phyloP scores from a whole-genome alignment of 2,888 invertebrate genomes.

The Tuta absoluta region DNA sequence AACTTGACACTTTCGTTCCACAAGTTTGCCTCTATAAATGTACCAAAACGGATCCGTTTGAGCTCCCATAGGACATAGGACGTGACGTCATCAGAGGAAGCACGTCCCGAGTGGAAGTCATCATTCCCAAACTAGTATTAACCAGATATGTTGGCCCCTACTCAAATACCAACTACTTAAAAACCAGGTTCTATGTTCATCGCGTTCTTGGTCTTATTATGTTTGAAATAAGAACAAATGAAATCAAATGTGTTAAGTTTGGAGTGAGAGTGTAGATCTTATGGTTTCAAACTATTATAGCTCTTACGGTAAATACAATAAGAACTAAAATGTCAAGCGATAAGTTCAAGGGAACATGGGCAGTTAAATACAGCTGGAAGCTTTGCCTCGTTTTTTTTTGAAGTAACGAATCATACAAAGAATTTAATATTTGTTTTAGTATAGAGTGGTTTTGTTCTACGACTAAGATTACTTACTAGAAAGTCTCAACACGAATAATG shows the following conservation, averaged over 20 bases:
- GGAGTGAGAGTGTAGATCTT: too few relatives aligned
- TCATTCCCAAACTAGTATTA: constrained; percentile 78
- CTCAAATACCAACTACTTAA: background rate
- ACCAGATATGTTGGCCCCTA: constrained; percentile 31
- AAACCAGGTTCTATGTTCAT: background rate
- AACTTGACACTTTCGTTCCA: background rate
- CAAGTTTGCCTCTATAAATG: background rate
- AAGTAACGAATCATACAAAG: constrained; percentile 3
- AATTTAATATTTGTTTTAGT: background rate
- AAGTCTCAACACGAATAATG: too few relatives aligned
- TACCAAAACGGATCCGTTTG: constrained; percentile 25
- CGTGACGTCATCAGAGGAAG: constrained; percentile 72
- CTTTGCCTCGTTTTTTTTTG: background rate
- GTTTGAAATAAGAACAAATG: constrained; percentile 47
- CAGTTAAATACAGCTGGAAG: background rate
- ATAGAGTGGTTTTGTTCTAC: background rate
- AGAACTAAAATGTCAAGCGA: background rate
- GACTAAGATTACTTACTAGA: too few relatives aligned
- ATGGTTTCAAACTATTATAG: background rate
- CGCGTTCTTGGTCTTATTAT: background rate
- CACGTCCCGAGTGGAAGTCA: constrained; percentile 68
- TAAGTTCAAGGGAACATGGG: background rate
- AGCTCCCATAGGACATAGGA: constrained; percentile 47
- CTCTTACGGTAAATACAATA: background rate
- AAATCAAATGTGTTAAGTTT: constrained; percentile 50